phyloP scores from a whole-genome alignment of 2,113 vertebrate genomes.

The Monarcha castaneiventris region DNA sequence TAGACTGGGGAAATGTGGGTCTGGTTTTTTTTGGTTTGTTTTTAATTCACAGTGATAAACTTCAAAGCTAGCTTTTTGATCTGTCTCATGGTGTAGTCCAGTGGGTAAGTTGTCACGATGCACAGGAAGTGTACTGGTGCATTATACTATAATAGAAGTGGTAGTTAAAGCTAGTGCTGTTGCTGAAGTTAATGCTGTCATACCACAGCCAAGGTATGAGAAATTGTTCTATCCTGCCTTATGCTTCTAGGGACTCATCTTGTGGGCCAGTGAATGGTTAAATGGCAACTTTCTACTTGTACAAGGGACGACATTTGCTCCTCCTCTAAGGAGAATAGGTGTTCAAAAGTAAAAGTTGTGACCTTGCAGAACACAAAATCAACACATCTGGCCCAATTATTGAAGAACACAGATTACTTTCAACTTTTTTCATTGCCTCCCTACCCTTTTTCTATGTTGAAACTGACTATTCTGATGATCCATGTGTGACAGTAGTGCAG shows the following conservation, averaged over 20 bases:
- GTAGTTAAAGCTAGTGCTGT: not conserved
- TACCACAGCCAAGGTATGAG: not conserved
- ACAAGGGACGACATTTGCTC: not conserved
- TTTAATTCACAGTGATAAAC: not conserved
- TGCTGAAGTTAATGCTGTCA: not conserved
- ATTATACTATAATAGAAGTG: not conserved
- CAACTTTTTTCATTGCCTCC: not conserved
- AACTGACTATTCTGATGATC: not conserved
- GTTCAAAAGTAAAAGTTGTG: not conserved
- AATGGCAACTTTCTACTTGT: not conserved
- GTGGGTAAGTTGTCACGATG: not conserved
- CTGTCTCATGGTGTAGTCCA: not conserved
- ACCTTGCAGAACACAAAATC: not conserved
- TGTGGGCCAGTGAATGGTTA: not conserved
- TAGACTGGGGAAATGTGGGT: not conserved
- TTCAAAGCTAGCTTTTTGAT: not conserved
- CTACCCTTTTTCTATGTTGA: not conserved
- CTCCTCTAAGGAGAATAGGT: not conserved
- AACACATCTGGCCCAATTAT: not conserved
- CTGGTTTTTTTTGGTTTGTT: not conserved
- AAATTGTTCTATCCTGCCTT: not conserved
- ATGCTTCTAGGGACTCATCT: not conserved
- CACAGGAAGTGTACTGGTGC: not conserved
- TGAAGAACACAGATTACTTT: not conserved
- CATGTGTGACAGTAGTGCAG: not conserved